Conservation (phyloP, 2,797 vertebrate genomes). For the Brachyalestes nurse region DNA sequence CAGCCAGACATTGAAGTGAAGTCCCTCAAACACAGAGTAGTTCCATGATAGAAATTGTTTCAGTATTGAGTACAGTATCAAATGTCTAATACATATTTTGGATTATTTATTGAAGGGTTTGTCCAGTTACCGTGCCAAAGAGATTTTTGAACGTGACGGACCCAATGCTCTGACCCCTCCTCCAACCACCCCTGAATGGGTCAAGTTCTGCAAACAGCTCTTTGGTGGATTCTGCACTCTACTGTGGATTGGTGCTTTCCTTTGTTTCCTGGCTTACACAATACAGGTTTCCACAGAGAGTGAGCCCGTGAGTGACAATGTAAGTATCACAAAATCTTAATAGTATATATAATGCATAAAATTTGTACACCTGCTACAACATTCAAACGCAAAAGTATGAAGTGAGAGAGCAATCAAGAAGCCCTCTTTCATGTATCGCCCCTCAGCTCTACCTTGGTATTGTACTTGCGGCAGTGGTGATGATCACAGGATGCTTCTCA, state of each 20-base stretch:
- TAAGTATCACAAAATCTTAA: conserved; percentile 68
- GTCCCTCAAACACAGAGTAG: neutral
- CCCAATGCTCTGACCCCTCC: conserved; percentile 93
- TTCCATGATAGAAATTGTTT: neutral
- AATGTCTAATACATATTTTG: neutral
- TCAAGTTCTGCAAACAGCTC: conserved; percentile 95
- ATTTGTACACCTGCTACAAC: too few relatives aligned
- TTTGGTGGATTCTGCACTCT: conserved; percentile 96
- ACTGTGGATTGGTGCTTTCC: conserved; percentile 93
- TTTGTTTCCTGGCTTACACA: conserved; percentile 92
- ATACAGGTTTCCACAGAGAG: conserved; percentile 85
- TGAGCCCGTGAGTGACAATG: conserved; percentile 89
- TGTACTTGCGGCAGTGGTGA: conserved; percentile 92
- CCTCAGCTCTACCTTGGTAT: conserved; percentile 89
- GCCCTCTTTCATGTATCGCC: neutral
- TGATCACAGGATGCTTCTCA: conserved; percentile 96
- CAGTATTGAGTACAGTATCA: neutral
- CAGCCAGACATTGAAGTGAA: neutral
- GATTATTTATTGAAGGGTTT: conserved; percentile 79
- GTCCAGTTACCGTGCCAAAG: conserved; percentile 83
- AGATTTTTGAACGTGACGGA: conserved; percentile 90
- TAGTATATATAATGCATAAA: neutral
- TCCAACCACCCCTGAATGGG: conserved; percentile 96
- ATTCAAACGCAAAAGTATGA: too few relatives aligned
- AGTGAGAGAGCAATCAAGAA: neutral